Conservation (phyloP, 2,888 invertebrate genomes). For the Gasteruption jaculator region DNA sequence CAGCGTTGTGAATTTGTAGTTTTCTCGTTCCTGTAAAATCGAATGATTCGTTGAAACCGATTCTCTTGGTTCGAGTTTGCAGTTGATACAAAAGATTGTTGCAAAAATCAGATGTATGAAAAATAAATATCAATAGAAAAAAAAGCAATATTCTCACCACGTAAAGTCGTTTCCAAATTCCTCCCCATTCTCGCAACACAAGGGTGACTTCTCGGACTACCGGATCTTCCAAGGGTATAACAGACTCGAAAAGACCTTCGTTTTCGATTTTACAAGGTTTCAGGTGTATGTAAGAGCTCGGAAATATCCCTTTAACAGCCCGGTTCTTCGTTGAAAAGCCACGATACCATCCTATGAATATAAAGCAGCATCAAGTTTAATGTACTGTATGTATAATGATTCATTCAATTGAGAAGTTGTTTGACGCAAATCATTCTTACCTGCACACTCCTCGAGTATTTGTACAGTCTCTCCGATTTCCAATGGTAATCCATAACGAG, state of each 20-base stretch:
- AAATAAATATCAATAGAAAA: slow-evolving; percentile 5
- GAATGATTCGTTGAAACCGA: neutral
- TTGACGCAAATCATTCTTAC: slow-evolving; percentile 51
- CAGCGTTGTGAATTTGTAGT: slow-evolving; percentile 79
- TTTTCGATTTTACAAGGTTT: slow-evolving; percentile 78
- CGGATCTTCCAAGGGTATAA: slow-evolving; percentile 77
- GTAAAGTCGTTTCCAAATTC: slow-evolving; percentile 88
- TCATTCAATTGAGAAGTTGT: slow-evolving; percentile 1
- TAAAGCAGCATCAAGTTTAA: neutral
- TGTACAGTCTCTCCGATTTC: slow-evolving; percentile 92
- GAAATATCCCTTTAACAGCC: slow-evolving; percentile 69
- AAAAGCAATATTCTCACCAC: slow-evolving; percentile 63
- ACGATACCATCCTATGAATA: slow-evolving; percentile 75
- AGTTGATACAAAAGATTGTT: too few relatives aligned
- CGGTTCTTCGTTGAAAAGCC: slow-evolving; percentile 78
- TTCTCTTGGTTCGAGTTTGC: too few relatives aligned
- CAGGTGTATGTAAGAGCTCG: slow-evolving; percentile 74
- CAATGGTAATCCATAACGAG: slow-evolving; percentile 72
- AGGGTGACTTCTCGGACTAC: slow-evolving; percentile 88
- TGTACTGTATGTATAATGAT: slow-evolving; percentile 5
- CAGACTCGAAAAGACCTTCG: slow-evolving; percentile 70
- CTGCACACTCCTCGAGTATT: slow-evolving; percentile 84
- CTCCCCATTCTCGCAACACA: slow-evolving; percentile 89
- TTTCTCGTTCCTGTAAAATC: slow-evolving; percentile 69
- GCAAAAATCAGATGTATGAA: too few relatives aligned